phyloP scores from a whole-genome alignment of 2,797 vertebrate genomes.

The Xenentodon cancila region DNA sequence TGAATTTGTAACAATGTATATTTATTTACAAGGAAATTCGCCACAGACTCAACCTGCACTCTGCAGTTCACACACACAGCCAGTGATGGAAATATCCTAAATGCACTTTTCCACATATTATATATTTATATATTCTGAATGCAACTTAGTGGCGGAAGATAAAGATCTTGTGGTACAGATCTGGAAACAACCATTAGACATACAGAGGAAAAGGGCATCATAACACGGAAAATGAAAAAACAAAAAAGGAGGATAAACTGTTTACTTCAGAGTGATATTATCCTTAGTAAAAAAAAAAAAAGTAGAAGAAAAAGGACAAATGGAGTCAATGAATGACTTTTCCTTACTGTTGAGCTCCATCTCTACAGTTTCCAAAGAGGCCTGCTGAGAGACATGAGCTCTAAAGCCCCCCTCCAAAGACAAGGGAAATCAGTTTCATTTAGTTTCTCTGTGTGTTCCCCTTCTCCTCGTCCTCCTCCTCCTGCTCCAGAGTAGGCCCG shows the following conservation, averaged over 20 bases:
- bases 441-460: conserved; percentile 67
- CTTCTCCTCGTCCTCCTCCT: conserved; percentile 50
- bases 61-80: conserved; percentile 29
- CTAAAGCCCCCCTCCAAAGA: conserved; percentile 46
- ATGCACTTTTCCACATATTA: conserved; percentile 16
- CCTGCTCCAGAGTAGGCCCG: conserved; percentile 14
- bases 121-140: too few relatives aligned
- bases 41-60: conserved; percentile 24
- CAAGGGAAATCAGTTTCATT: conserved; percentile 70
- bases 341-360: conserved; percentile 44
- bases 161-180: conserved; percentile 5
- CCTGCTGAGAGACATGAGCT: conserved; percentile 43
- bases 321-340: not conserved
- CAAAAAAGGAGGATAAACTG: not conserved
- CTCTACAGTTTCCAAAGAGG: conserved; percentile 36
- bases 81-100: conserved; percentile 26
- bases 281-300: conserved; percentile 6
- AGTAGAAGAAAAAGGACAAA: conserved; percentile 4
- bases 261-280: not conserved
- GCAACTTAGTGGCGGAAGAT: conserved; percentile 3
- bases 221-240: not conserved
- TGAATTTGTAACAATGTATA: conserved; percentile 50
- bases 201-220: not conserved
- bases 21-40: conserved; percentile 46
- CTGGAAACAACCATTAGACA: conserved; percentile 3